Evolutionary conservation across 64 coral and sea anemone genomes (phyloP), one percentile per base, ranked within the genome.

Genomic region (Platygyra sinensis): DNA sequence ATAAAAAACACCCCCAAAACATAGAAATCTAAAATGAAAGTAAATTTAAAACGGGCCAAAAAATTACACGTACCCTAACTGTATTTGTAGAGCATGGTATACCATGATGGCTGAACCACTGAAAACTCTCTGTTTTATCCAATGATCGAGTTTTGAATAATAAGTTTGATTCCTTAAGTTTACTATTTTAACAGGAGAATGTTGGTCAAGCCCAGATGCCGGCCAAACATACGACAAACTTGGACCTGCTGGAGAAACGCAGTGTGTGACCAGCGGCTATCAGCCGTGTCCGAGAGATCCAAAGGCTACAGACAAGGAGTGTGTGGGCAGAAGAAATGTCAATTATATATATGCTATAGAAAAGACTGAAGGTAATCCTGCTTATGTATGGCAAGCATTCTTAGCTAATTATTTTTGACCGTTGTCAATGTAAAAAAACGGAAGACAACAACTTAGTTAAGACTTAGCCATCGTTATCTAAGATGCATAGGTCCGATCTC

Each of bases 281-380:
- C 22, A 51, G 36, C 46, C 77, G 28, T 94, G 92, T 33, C 62
- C 62, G 2, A 77, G 54, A 36, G 72, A 83, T 75, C 71, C 67
- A 77, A 80, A 89, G 27, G 69, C 72, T 4, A 89, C 30, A 27
- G 25, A 74, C 3, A 16, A 62, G 16, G 36, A 89, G 57, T 94
- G 92, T 82, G 72, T 83, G n/a, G 92, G 92, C 18, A 88, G 75
- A 89, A 11, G 31, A 14, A 8, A 28, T 5, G 84, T 86, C 0
- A 94, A 89, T 39, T 94, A 81, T 13, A 79, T 94, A 32, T 94
- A 94, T 39, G 72, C 64, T 2, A 55, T 94, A 10, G 22, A 28
- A 82, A 79, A 57, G 51, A 79, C 5, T 57, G 13, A 29, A 30
- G 76, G 76, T 79, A 79, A 79, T 5, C 22, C 42, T 46, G 0